Evolutionary conservation across 2,888 invertebrate genomes (phyloP), one percentile per base, ranked within the genome.

Genomic region (Drosophila hawaiiensis): DNA sequence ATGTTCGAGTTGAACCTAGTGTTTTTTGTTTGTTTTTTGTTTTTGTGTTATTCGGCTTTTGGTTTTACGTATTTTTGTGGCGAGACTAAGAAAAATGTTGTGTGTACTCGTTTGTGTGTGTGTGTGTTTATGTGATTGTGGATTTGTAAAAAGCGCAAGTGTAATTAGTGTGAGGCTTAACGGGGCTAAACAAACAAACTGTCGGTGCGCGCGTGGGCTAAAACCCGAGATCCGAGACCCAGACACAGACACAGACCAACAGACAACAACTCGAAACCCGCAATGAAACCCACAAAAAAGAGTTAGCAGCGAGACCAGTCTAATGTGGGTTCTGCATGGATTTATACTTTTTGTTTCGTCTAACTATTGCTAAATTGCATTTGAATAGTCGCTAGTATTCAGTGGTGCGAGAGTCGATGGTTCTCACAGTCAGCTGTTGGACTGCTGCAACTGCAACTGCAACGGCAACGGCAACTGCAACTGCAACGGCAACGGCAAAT

Each of bases 161-260:
- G 86, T 80, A 85, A 85, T 85, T 85, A 85, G 85, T 85, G 84
- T 84, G 86, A 66, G 89, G 86, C 89, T 85, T 85, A 85, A 69
- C 80, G 80, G 72, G 89, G 80, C 85, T 82, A 85, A 85, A 72
- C 88, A 85, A 85, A 72, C 88, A 81, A 84, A 87, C 88, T 70
- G 84, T 70, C 79, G 52, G 53, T 31, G 37, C 49, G 37, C 49
- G 55, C 54, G 84, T 82, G 84, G 69, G 71, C 70, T 52, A 64
- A 64, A 68, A 58, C 60, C 54, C 64, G 64, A 68, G 59, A 68
- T 37, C 43, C 61, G 66, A 68, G 56, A 68, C 49, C 50, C 67
- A 68, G 22, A 47, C 16, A 59, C 53, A 54, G 22, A 58, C 41
- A 41, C 49, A 63, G 22, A 47, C 25, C 29, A 29, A 60, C 19